Evolutionary conservation across 37 sponge, comb jelly and placozoan genomes (phyloP), one percentile per base, ranked within the genome.

Genomic region (Aplysina aerophoba): DNA sequence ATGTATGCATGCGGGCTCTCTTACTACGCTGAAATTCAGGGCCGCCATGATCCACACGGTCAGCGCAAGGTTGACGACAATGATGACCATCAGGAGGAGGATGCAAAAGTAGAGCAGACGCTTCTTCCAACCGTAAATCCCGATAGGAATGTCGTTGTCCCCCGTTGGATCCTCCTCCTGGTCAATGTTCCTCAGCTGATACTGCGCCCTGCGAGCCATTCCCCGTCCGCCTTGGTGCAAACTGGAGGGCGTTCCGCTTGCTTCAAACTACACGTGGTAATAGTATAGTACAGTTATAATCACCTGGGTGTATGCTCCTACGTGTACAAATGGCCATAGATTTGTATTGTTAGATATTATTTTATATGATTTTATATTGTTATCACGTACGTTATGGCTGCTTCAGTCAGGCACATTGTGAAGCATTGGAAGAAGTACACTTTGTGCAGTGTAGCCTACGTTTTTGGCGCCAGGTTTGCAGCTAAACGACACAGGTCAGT

Each of bases 101-200:
- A 94, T 37, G 61, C 87, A 87, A 53, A 87, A 88, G 78, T 97
- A 97, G 36, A 97, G 87, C 59, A 87, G 83, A 15, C 95, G 83
- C 54, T 97, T 97, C 75, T 89, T 89, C 97, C 97, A 97, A 36
- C 97, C 97, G 67, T 97, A 94, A 14, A 97, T 79, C 28, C 97
- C 97, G 22, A 91, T 88, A 37, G 84, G 88, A 30, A 89, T 81
- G 58, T 61, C 30, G 1, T 11, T 0, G 13, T 69, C 83, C 50
- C 39, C 1, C 2, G n/a, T 58, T 0, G 82, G 55, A 41, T 75
- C 50, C 39, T 44, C 37, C 25, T 75, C 78, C 37, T 75, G 78
- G 78, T 75, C 53, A 3, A 75, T 1, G 54, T 50, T 17, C 25
- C 78, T 40, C 78, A 75, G 40, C 53, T 24, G 54, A 21, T 75